Conservation (phyloP, 2,113 vertebrate genomes). For the Halcyon malimbica region DNA sequence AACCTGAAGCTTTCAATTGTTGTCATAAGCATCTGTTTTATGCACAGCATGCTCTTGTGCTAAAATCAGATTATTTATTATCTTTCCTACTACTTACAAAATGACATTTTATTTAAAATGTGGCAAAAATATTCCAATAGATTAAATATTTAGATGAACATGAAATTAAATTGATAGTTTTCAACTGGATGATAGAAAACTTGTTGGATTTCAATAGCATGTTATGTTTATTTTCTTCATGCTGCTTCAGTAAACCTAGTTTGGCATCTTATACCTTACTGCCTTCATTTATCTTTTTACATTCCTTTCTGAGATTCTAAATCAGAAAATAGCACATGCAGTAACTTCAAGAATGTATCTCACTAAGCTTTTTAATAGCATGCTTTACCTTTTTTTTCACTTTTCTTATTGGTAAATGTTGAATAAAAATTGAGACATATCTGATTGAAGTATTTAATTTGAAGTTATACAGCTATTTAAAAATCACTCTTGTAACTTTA, state of each 20-base stretch:
- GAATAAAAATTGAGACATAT: not conserved
- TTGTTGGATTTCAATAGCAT: not conserved
- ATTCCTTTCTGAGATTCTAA: slow-evolving; percentile 46
- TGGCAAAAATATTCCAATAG: not conserved
- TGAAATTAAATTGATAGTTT: not conserved
- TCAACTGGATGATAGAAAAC: not conserved
- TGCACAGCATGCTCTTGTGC: not conserved
- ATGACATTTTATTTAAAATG: not conserved
- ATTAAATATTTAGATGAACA: not conserved
- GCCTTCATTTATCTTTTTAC: slow-evolving; percentile 37
- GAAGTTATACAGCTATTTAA: not conserved
- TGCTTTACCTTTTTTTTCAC: slow-evolving; percentile 10
- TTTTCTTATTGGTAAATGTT: not conserved
- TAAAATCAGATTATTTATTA: slow-evolving; percentile 22
- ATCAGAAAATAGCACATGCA: not conserved
- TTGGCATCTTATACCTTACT: not conserved
- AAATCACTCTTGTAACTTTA: not conserved
- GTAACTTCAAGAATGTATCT: slow-evolving; percentile 23
- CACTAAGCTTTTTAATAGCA: not conserved
- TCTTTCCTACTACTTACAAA: not conserved
- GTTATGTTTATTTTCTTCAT: slow-evolving; percentile 9
- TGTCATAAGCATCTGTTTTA: not conserved
- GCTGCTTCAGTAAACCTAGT: not conserved
- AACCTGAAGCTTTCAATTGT: not conserved
- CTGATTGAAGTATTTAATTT: not conserved